These are phyloP conservation scores for Rhodeus uyekii DNA, from an alignment of 2,797 vertebrate genomes.

Conservation along the genomic window DNA sequence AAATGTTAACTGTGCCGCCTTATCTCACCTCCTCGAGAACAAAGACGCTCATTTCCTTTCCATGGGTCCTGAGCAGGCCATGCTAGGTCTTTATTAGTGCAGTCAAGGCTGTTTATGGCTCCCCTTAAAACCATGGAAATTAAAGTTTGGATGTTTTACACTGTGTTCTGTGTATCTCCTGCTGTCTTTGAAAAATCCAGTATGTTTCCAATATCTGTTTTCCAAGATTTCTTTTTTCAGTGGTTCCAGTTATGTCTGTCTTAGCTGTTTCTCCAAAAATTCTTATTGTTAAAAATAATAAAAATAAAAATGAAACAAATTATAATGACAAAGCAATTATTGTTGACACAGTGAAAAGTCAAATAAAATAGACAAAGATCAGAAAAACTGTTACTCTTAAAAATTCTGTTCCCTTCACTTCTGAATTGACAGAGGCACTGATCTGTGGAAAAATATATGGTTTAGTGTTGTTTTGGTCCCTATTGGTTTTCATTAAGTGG, in stretches of 20 bases:
- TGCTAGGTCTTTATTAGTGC: slow-evolving; percentile 35
- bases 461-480: background rate
- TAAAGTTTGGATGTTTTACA: slow-evolving; percentile 27
- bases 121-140: slow-evolving; percentile 48
- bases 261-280: background rate
- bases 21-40: slow-evolving; percentile 8
- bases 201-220: background rate
- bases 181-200: background rate
- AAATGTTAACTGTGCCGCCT: slow-evolving; percentile 22
- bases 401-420: background rate
- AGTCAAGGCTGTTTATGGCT: slow-evolving; percentile 46
- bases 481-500: background rate
- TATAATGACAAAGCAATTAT: background rate
- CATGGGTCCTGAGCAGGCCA: slow-evolving; percentile 20
- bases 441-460: background rate
- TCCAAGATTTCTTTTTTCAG: background rate
- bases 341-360: background rate
- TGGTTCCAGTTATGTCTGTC: background rate
- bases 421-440: background rate
- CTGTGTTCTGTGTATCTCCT: background rate
- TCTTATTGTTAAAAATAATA: background rate
- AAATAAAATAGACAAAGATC: background rate
- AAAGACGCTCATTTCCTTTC: slow-evolving; percentile 47
- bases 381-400: background rate
- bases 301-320: background rate